phyloP scores from a whole-genome alignment of 2,113 vertebrate genomes.

The Plestiodon gilberti region DNA sequence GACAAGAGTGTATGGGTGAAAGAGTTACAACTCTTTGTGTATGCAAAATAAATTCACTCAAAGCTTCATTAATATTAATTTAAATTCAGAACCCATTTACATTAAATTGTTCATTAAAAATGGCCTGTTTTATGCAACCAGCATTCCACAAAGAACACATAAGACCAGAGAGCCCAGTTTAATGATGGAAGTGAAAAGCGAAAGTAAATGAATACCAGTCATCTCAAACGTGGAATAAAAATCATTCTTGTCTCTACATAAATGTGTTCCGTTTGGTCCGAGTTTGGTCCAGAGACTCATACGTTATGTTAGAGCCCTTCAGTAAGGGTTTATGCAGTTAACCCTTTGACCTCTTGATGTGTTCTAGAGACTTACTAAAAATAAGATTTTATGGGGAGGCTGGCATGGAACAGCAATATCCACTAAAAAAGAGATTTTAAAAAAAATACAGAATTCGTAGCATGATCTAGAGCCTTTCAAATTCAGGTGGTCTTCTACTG shows the following conservation, averaged over 20 bases:
- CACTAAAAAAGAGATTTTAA: rapidly evolving
- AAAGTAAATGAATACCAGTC: slow-evolving; percentile 74
- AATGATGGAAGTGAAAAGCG: slow-evolving; percentile 72
- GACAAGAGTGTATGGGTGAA: slow-evolving; percentile 76
- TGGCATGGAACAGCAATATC: not conserved
- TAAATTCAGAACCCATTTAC: slow-evolving; percentile 88
- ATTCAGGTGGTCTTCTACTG: not conserved
- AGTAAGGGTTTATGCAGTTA: not conserved
- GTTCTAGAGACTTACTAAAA: not conserved
- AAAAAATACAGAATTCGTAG: rapidly evolving
- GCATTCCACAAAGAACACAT: slow-evolving; percentile 81
- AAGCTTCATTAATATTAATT: slow-evolving; percentile 89
- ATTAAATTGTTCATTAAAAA: slow-evolving; percentile 89
- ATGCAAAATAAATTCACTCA: slow-evolving; percentile 89
- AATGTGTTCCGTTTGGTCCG: slow-evolving; percentile 14
- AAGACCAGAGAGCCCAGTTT: slow-evolving; percentile 75
- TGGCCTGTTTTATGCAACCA: slow-evolving; percentile 86
- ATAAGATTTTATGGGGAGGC: not conserved
- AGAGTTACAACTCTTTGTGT: slow-evolving; percentile 83
- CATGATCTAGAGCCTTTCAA: rapidly evolving
- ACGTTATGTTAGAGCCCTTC: not conserved
- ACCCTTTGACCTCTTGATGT: slow-evolving; percentile 54
- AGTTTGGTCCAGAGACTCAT: slow-evolving; percentile 38
- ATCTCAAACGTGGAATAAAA: slow-evolving; percentile 55
- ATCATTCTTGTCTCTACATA: slow-evolving; percentile 25